These are phyloP conservation scores for Pheosia tremula DNA, from an alignment of 2,888 invertebrate species.

Conservation along the genomic window DNA sequence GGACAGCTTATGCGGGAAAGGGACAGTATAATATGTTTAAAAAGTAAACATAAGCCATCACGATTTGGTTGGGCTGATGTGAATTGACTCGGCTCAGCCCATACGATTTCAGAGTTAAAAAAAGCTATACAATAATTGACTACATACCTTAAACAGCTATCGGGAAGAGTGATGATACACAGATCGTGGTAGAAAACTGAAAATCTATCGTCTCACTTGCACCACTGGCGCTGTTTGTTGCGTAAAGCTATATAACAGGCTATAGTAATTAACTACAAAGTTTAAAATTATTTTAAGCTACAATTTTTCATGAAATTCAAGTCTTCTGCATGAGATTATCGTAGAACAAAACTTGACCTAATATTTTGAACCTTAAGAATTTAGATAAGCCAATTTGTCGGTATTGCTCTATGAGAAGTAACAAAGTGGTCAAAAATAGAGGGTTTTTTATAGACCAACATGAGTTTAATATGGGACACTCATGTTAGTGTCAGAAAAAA, in stretches of 20 bases:
- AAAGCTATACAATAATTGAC: conserved; percentile 82
- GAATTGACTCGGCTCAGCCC: conserved; percentile 65
- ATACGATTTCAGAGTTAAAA: conserved; percentile 54
- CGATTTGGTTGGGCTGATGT: conserved; percentile 56
- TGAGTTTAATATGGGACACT: too few relatives aligned
- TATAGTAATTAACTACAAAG: neutral
- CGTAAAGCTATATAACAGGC: conserved; percentile 2
- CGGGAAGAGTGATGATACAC: conserved; percentile 51
- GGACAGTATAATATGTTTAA: neutral
- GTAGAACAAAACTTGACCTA: too few relatives aligned
- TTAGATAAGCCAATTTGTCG: too few relatives aligned
- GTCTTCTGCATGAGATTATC: too few relatives aligned
- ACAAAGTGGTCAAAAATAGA: too few relatives aligned
- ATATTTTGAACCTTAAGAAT: too few relatives aligned
- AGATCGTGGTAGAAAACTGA: conserved; percentile 26
- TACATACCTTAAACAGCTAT: conserved; percentile 80
- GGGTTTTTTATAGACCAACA: too few relatives aligned
- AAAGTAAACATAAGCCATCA: conserved; percentile 55
- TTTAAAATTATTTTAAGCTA: too few relatives aligned
- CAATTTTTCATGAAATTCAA: too few relatives aligned
- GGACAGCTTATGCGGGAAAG: conserved; percentile 45
- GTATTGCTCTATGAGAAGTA: too few relatives aligned
- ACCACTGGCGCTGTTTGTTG: neutral
- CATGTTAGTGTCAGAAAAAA: too few relatives aligned
- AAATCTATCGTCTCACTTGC: conserved; percentile 11